Base-by-base conservation (phyloP, 2,888 invertebrate species). In the Andrena haemorrhoa region DNA sequence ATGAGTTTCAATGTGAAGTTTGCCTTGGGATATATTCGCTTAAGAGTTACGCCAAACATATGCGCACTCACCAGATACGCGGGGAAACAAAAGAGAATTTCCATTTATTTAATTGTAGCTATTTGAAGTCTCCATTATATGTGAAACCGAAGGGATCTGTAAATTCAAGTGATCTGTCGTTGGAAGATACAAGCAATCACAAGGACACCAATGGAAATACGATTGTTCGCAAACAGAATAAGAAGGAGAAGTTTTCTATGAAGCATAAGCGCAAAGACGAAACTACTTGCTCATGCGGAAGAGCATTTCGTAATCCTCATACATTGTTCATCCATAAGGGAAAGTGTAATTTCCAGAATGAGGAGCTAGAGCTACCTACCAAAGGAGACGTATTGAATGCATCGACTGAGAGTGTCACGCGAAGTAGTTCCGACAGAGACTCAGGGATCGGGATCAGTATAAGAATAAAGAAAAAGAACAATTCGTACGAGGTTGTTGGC, bases 381-480 rank as follows among this genome's bases (percentile, higher is more conserved):
- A 5, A 3, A 26, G n/a, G n/a, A 23, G 49, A 1, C 6, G 26
- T 7, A 1, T 29, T 20, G 51, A 12, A 20, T 8, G 41, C 29
- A 49, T 58, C 26, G 29, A 7, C 8, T 12, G 5, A 0, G 16
- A 49, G 31, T 63, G 0, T 7, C 8, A 82, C 75, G 7, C 72
- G 88, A 20, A 89, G 76, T 60, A 90, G 85, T 76, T 91, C 86
- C 77, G 92, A 93, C 71, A 83, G 87, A n/a, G 91, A 92, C 79
- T 92, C 92, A 41, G 90, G 91, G 29, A 90, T 90, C 81, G 93
- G 92, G 26, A 92, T 94, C 65, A 92, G 89, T 53, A 93, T 93
- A 71, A 93, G 92, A 20, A 93, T 93, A 35, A 94, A 94, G 72
- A 93, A 93, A 75, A 92, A 90, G 63, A 93, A 94, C 75, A 88